Base-by-base conservation (phyloP, 2,888 invertebrate species). In the Acrobasis suavella region DNA sequence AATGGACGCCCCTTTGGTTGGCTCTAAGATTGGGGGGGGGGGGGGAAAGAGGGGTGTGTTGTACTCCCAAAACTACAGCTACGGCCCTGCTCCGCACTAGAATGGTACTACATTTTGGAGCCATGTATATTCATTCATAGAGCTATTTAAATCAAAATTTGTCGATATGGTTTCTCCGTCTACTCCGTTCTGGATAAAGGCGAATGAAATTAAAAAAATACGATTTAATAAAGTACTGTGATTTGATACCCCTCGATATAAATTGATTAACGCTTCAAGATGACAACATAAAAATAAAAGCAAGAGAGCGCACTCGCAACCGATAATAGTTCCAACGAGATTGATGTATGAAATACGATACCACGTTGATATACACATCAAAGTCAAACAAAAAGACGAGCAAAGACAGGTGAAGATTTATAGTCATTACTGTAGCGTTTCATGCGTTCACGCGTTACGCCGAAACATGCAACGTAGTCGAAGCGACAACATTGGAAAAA, bases 331-430 rank as follows among this genome's bases (percentile, higher is more conserved):
- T 16, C 59, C 65, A 65, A 70, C 72, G 75, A 80, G 85, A 89
- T 90, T 87, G 84, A 89, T 90, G 78, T 73, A 65, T 76, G 72
- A 81, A 81, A 84, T 78, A 79, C 75, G 80, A 85, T 77, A 81
- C 79, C 75, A 75, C 76, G 77, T 75, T 82, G 87, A 86, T 85
- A 83, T 70, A 81, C 78, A 78, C 78, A 81, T 87, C 86, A 83
- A 82, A 81, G 72, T 72, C 72, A 72, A 81, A 83, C 78, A 82
- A 87, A 82, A 82, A 82, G 67, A 78, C 70, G 74, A 78, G 78
- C 72, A 74, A 68, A 70, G 83, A 80, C 83, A 82, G 81, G 72
- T 72, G 72, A 85, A 87, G 90, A 91, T 90, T 90, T 88, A 91
- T 90, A 75, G 81, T 79, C 82, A 81, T 83, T 83, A 79, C 74